These are phyloP conservation scores for Ectemnius continuus DNA, from an alignment of 2,888 invertebrate genomes.

Conservation along the genomic window DNA sequence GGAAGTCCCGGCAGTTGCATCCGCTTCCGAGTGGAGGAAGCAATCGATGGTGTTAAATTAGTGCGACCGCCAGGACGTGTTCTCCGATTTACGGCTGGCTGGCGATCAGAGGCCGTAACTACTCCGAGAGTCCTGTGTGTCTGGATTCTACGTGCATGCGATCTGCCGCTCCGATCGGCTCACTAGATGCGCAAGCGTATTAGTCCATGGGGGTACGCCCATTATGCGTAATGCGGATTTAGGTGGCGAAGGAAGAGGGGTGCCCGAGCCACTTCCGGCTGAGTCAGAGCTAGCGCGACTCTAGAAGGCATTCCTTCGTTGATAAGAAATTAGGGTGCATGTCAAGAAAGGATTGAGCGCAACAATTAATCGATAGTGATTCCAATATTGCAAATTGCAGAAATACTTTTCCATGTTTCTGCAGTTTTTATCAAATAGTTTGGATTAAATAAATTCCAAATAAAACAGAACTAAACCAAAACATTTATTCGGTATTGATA, in stretches of 20 bases:
- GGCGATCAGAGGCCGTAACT: slow-evolving; percentile 36
- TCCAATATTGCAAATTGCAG: too few relatives aligned
- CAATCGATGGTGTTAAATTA: slow-evolving; percentile 34
- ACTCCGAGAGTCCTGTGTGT: slow-evolving; percentile 21
- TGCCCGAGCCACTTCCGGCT: slow-evolving; percentile 73
- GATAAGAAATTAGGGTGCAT: too few relatives aligned
- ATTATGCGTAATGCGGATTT: slow-evolving; percentile 65
- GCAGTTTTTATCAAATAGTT: too few relatives aligned
- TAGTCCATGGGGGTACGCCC: slow-evolving; percentile 52
- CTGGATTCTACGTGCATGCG: neutral
- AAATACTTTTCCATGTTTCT: too few relatives aligned
- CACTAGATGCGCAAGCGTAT: slow-evolving; percentile 45
- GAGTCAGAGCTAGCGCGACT: slow-evolving; percentile 69
- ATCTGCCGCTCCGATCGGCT: slow-evolving; percentile 33
- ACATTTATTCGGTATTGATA: too few relatives aligned
- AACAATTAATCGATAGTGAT: too few relatives aligned
- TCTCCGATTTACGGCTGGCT: slow-evolving; percentile 24
- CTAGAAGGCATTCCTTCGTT: slow-evolving; percentile 27
- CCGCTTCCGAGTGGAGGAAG: neutral
- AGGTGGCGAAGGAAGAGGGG: slow-evolving; percentile 64
- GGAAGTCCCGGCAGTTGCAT: too few relatives aligned
- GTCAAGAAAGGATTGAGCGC: too few relatives aligned
- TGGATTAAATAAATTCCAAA: too few relatives aligned
- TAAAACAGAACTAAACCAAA: too few relatives aligned
- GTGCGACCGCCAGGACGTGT: slow-evolving; percentile 10